Evolutionary conservation across 2,888 invertebrate species (phyloP).

Genomic region (Tinea semifulvella): DNA sequence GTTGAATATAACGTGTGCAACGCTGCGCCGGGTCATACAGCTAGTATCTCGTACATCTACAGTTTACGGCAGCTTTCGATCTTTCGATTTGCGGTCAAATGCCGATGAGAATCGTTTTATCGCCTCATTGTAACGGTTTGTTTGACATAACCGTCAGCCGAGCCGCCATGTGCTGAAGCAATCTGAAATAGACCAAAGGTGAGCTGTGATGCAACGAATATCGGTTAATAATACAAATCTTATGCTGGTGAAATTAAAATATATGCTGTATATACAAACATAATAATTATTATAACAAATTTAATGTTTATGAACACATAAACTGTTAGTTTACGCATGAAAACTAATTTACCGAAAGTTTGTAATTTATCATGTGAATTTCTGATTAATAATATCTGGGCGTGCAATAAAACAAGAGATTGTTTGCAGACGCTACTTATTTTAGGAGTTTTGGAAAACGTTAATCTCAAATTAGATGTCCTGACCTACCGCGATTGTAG

Average conservation of each 20-base stretch:
- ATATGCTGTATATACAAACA: slow-evolving; percentile 3
- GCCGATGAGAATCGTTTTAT: slow-evolving; percentile 8
- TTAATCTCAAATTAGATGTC: slow-evolving; percentile 3
- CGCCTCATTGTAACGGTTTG: slow-evolving; percentile 11
- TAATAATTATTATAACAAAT: slow-evolving; percentile 4
- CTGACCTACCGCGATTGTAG: not conserved
- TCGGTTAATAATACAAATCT: slow-evolving; percentile 9
- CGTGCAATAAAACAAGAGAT: slow-evolving; percentile 4
- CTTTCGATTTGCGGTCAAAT: slow-evolving; percentile 4
- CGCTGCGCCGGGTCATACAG: no score
- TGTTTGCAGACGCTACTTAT: slow-evolving; percentile 8
- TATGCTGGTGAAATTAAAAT: slow-evolving; percentile 2
- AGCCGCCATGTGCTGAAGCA: slow-evolving; percentile 1
- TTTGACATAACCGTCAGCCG: slow-evolving; percentile 13
- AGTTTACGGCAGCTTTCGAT: no score
- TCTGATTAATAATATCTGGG: slow-evolving; percentile 5
- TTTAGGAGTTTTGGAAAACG: slow-evolving; percentile 1
- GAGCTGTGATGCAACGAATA: slow-evolving; percentile 8
- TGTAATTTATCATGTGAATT: slow-evolving; percentile 1
- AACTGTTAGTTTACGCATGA: slow-evolving; percentile 1
- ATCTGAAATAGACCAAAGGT: slow-evolving; percentile 12
- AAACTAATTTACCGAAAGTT: not conserved
- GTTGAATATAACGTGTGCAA: no score
- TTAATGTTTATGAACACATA: slow-evolving; percentile 6
- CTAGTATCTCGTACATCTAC: no score